Base-by-base conservation (phyloP, 2,113 vertebrate genomes). In the Oostethus manadensis region DNA sequence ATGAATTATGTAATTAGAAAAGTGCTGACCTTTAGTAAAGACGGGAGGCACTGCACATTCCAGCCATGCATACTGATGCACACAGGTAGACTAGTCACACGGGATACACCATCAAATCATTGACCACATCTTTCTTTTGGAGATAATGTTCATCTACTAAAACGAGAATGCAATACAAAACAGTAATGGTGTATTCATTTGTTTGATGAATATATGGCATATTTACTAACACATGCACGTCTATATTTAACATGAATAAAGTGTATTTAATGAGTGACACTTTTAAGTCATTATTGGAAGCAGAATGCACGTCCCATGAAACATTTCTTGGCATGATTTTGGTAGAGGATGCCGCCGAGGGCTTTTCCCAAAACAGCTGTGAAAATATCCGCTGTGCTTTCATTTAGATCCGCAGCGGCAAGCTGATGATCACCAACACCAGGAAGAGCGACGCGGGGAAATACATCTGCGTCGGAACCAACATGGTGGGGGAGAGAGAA, bases 391-490 rank as follows among this genome's bases (percentile, higher is more conserved):
- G 29, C 70, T 33, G n/a, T 75, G 53, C 56, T 69, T 54, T 64
- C 1, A 57, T 81, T 46, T 78, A 99, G 97, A 97, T 97, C 68
- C 93, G 97, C 85, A 92, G 96, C 58, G 96, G 97, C 64, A 98
- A 99, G 71, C 93, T 99, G 70, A 98, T 99, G 97, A 98, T 98
- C 78, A 98, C 97, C 42, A 98, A 97, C 58, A 94, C 93, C 16
- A 91, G 93, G 81, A 98, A 99, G 86, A 97, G 92, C 0, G 97
- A 99, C 21, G 96, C 95, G 4, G 97, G 97, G 20, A 98, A 98
- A 78, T 98, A 99, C 0, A 93, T 98, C 47, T 98, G 96, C 23
- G 93, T 98, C 62, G 97, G 95, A 48, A 98, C 97, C 75, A 99
- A 99, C 78, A 99, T 99, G 97, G 94, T 99, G 62, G 97, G 96